Base-by-base conservation (phyloP, 2,888 invertebrate species). In the Sarcophaga rosellei region DNA sequence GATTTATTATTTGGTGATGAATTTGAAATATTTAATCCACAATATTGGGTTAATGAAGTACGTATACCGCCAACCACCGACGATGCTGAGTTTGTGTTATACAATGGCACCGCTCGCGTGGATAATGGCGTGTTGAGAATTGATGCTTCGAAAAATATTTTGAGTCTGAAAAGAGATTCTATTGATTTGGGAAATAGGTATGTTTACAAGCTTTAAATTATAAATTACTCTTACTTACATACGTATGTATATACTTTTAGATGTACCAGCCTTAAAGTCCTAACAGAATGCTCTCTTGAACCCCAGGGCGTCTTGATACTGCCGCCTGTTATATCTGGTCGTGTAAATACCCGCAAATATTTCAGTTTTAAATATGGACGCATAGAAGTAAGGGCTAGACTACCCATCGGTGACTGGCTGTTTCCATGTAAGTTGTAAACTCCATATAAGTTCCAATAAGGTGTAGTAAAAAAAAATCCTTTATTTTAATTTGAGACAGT, bases 331-430 rank as follows among this genome's bases (percentile, higher is more conserved):
- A 93, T 94, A 66, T 96, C 96, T 0, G 95, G 95, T 0, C 94
- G 95, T 80, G 90, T 97, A 59, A 95, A 94, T 53, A 95, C 95
- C 0, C 95, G 95, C 88, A 92, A 94, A 45, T 93, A 93, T 0
- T 96, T 97, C 88, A 94, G 94, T 11, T 97, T 97, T 89, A 94
- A 94, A 17, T 97, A 96, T 90, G 97, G 97, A 8, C 94, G 93
- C 74, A 93, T 97, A 23, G 95, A 95, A 89, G 93, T 97, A 1
- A 94, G 95, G 61, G 97, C 97, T 0, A 96, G 96, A 91, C 90
- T 97, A 53, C 97, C 97, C 0, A 94, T 94, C 85, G 97, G 97
- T 8, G 96, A 97, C 90, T 97, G 97, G 97, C 93, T 97, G 21
- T 95, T 96, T 91, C 97, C 97, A 86, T 94, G 97, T 97, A 93